Evolutionary conservation across 2,797 vertebrate species (phyloP).

Genomic region (Gymnothorax javanicus): DNA sequence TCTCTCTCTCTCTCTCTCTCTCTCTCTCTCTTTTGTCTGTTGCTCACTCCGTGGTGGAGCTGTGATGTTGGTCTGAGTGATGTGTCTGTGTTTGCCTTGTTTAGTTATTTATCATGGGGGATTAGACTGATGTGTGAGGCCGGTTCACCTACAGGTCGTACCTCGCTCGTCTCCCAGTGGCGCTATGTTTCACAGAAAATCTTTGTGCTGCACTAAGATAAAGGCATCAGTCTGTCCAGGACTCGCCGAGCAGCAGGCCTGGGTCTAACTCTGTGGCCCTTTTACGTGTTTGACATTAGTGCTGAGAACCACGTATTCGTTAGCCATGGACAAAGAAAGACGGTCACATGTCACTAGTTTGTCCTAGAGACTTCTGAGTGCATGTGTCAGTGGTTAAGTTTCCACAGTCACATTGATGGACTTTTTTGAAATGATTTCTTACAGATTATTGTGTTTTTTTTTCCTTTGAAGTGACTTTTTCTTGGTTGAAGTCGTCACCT

Average conservation of each 20-base stretch:
- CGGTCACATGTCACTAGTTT: not conserved
- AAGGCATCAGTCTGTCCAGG: not conserved
- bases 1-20: not conserved
- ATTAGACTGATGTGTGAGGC: constrained; percentile 28
- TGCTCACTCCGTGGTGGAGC: constrained; percentile 34
- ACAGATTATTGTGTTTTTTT: constrained; percentile 60
- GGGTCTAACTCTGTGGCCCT: not conserved
- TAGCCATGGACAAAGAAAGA: not conserved
- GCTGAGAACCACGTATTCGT: not conserved
- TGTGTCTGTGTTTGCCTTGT: constrained; percentile 66
- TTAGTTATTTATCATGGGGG: constrained; percentile 66
- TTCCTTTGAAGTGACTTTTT: constrained; percentile 54
- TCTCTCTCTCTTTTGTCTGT: constrained; percentile 21
- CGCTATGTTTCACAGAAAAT: constrained; percentile 32
- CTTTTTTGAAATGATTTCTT: constrained; percentile 33
- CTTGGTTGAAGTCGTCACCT: constrained; percentile 66
- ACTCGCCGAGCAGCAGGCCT: constrained; percentile 17
- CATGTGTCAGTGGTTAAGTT: not conserved
- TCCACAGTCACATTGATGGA: not conserved
- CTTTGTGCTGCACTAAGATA: not conserved
- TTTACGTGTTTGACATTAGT: not conserved
- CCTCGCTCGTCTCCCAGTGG: constrained; percentile 31
- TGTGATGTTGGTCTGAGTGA: constrained; percentile 59
- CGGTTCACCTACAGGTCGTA: constrained; percentile 65
- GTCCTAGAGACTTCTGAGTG: not conserved